These are phyloP conservation scores for Chascanopsetta lugubris DNA, from an alignment of 2,113 vertebrate genomes.

Conservation along the genomic window DNA sequence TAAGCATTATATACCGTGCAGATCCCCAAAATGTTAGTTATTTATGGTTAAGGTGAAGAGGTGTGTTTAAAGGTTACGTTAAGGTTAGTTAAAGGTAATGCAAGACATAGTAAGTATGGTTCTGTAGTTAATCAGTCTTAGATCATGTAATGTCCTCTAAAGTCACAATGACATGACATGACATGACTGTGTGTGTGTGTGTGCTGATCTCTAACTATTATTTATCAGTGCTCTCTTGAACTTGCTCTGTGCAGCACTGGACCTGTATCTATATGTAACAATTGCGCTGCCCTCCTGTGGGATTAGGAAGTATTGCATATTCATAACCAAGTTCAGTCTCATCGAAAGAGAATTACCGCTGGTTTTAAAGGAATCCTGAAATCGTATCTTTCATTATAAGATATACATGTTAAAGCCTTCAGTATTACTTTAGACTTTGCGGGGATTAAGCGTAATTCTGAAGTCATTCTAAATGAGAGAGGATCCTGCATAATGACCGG, in stretches of 20 bases:
- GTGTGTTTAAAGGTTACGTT: no score
- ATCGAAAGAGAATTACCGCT: constrained; percentile 29
- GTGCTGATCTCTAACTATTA: constrained; percentile 14
- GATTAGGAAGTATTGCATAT: constrained; percentile 21
- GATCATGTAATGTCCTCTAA: no score
- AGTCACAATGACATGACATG: no score
- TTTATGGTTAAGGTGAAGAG: no score
- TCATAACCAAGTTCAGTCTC: constrained; percentile 1
- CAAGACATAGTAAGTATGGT: no score
- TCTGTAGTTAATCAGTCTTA: no score
- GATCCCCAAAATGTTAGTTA: no score
- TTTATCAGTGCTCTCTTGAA: constrained; percentile 34
- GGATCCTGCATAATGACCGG: not conserved
- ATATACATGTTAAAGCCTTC: not conserved
- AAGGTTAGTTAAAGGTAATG: no score
- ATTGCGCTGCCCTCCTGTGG: constrained; percentile 69
- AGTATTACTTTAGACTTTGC: no score
- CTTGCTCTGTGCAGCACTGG: constrained; percentile 9
- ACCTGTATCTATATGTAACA: constrained; percentile 14
- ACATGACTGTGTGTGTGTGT: constrained; percentile 9
- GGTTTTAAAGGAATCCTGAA: not conserved
- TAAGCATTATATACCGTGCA: no score
- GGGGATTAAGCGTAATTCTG: not conserved
- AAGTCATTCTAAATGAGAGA: not conserved
- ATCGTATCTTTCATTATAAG: not conserved